Conservation (phyloP, 1,140 invertebrate species). For the Pristionchus pacificus region DNA sequence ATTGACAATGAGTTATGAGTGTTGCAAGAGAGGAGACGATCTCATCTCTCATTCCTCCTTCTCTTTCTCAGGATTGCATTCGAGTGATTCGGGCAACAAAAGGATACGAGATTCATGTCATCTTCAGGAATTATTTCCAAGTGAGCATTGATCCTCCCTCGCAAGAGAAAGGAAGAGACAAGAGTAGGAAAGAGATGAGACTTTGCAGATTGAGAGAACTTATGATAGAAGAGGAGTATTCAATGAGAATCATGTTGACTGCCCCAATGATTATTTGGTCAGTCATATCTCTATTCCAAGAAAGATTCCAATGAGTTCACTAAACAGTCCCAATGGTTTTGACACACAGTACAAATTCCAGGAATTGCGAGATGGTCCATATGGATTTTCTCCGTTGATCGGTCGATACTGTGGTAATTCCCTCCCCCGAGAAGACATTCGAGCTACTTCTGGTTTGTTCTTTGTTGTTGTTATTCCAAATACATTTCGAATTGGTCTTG, state of each 20-base stretch:
- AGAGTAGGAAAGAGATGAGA: no score
- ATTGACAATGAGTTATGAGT: no score
- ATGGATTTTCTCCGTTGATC: conserved; percentile 36
- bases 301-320: no score
- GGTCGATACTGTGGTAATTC: conserved; percentile 31
- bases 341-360: conserved; percentile 6
- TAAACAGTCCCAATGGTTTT: background rate
- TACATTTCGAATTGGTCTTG: no score
- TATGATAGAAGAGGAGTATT: conserved; percentile 17
- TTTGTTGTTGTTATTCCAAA: background rate
- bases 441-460: conserved; percentile 31
- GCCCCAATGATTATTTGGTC: conserved; percentile 19
- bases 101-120: conserved; percentile 20
- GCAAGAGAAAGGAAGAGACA: no score
- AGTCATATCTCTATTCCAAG: conserved; percentile 1
- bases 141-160: background rate
- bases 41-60: no score
- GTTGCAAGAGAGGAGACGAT: no score
- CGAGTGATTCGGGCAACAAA: conserved; percentile 17
- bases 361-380: conserved; percentile 34
- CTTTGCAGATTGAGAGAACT: conserved; percentile 12
- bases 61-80: conserved; percentile 1
- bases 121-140: conserved; percentile 20
- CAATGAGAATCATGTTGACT: no score
- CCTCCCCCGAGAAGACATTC: conserved; percentile 18